Conservation (phyloP, 2,888 invertebrate species). For the Diachrysia chrysitis region DNA sequence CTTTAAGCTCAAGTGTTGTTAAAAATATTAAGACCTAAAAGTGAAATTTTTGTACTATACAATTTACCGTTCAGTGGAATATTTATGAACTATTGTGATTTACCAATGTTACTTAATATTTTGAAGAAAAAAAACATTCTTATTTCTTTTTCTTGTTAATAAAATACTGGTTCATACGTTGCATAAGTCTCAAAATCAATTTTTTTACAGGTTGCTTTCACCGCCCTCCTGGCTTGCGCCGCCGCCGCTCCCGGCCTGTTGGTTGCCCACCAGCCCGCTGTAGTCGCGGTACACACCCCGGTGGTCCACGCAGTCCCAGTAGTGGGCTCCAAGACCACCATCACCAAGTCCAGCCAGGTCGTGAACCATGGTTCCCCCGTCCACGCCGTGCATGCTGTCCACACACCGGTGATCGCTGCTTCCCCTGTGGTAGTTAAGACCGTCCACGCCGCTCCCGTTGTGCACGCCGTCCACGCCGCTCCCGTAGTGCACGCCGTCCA, state of each 20-base stretch:
- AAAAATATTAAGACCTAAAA: not conserved
- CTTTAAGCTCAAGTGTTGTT: constrained; percentile 1
- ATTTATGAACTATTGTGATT: not conserved
- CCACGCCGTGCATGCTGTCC: constrained; percentile 70
- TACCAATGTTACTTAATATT: not conserved
- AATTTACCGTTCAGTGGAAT: not conserved
- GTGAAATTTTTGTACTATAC: not conserved
- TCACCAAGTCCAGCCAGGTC: constrained; percentile 85
- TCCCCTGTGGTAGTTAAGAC: constrained; percentile 67
- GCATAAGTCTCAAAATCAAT: not conserved
- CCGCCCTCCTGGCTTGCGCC: constrained; percentile 85
- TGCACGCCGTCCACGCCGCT: constrained; percentile 71
- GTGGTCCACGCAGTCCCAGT: constrained; percentile 78
- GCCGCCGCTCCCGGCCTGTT: constrained; percentile 84
- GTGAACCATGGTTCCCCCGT: constrained; percentile 82
- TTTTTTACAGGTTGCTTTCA: constrained; percentile 81
- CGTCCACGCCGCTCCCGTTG: constrained; percentile 74
- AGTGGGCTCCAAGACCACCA: constrained; percentile 79
- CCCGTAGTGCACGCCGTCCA: constrained; percentile 75
- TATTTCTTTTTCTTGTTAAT: too few species aligned
- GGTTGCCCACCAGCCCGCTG: constrained; percentile 75
- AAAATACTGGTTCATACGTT: not conserved
- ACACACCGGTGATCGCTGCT: constrained; percentile 72
- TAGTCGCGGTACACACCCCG: constrained; percentile 77
- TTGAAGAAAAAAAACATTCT: not conserved